Evolutionary conservation across 2,797 vertebrate species (phyloP).

Genomic region (Sebastes taczanowskii): DNA sequence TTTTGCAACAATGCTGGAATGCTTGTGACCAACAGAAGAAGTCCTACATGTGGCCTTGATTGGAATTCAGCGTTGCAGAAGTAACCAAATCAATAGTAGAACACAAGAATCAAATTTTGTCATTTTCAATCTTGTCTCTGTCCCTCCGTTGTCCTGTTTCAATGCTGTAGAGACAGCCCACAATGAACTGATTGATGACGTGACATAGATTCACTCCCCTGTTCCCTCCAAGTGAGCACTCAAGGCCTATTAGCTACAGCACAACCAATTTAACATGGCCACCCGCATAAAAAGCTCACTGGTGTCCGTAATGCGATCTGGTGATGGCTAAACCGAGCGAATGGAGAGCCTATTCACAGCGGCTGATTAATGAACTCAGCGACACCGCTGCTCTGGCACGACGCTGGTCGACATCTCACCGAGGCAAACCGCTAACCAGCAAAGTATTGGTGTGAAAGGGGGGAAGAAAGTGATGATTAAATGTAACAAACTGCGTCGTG

Average conservation of each 20-base stretch:
- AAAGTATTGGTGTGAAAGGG: not conserved
- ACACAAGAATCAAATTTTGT: not conserved
- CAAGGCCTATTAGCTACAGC: conserved; percentile 59
- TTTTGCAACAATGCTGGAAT: conserved; percentile 14
- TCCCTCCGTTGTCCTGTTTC: conserved; percentile 4
- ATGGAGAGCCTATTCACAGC: conserved; percentile 53
- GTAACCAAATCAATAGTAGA: conserved; percentile 5
- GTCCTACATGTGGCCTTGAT: not conserved
- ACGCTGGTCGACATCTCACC: conserved; percentile 5
- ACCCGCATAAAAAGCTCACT: conserved; percentile 63
- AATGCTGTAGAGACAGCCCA: conserved; percentile 20
- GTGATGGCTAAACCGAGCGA: conserved; percentile 66
- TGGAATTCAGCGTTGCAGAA: not conserved
- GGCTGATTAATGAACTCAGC: conserved; percentile 55
- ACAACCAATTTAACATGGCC: conserved; percentile 71
- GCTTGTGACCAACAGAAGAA: not conserved
- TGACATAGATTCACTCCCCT: conserved; percentile 39
- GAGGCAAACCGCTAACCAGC: not conserved
- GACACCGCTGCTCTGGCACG: conserved; percentile 42
- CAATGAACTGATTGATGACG: conserved; percentile 44
- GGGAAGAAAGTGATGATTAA: not conserved
- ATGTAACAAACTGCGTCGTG: not conserved
- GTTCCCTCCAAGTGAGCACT: conserved; percentile 52
- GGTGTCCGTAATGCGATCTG: conserved; percentile 72
- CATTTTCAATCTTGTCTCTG: not conserved